phyloP scores from a whole-genome alignment of 2,797 vertebrate genomes.

The Lacerta bilineata region DNA sequence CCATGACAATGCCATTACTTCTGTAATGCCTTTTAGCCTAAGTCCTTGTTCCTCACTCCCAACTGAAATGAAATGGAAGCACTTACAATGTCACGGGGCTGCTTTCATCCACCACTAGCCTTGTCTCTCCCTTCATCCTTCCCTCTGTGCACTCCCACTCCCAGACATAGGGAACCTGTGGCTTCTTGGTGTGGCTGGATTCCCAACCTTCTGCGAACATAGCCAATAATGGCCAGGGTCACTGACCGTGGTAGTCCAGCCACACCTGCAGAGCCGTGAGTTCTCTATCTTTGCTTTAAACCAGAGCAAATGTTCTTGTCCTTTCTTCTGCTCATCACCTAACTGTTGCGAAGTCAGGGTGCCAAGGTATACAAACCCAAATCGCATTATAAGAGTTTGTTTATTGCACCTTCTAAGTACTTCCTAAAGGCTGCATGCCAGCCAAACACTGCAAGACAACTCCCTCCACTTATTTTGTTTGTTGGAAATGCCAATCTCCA shows the following conservation, averaged over 20 bases:
- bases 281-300: too few species aligned
- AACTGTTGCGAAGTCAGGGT: background rate
- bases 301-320: background rate
- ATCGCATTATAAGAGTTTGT: background rate
- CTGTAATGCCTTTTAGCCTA: background rate
- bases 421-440: background rate
- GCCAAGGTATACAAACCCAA: background rate
- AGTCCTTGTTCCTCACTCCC: background rate
- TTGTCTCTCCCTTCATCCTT: too few species aligned
- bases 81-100: background rate
- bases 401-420: background rate
- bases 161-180: too few species aligned
- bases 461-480: too few species aligned
- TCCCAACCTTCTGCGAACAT: too few species aligned
- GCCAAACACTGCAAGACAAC: too few species aligned
- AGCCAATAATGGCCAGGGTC: too few species aligned
- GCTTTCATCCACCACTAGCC: background rate
- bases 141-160: too few species aligned
- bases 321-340: background rate
- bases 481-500: background rate
- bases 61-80: background rate
- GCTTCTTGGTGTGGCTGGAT: too few species aligned
- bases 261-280: too few species aligned
- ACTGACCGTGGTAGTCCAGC: too few species aligned
- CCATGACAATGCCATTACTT: background rate